Conservation (phyloP, 1,140 invertebrate species). For the Drosophila cardini region DNA sequence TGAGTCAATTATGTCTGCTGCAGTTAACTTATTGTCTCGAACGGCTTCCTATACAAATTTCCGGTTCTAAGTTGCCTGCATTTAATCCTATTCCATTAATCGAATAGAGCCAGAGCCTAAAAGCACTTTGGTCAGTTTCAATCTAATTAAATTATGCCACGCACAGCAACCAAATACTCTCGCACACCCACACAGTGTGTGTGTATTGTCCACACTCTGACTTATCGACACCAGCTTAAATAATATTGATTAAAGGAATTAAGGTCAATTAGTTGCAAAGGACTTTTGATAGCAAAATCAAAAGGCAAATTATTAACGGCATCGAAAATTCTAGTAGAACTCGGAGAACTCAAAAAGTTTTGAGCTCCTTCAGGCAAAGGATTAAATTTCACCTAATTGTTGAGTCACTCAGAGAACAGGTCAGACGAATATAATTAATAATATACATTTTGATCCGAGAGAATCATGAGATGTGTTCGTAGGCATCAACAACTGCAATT, state of each 20-base stretch:
- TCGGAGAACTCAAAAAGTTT: neutral
- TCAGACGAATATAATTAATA: neutral
- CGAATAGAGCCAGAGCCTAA: constrained; percentile 55
- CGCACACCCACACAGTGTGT: neutral
- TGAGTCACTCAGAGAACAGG: neutral
- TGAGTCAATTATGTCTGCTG: neutral
- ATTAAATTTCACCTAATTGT: neutral
- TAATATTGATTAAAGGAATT: constrained; percentile 71
- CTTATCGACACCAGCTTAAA: constrained; percentile 42
- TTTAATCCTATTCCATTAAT: constrained; percentile 69
- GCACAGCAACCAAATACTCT: constrained; percentile 39
- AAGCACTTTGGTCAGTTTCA: constrained; percentile 54
- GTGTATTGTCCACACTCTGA: neutral
- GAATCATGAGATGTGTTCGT: neutral
- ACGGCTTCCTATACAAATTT: constrained; percentile 16
- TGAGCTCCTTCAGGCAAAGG: neutral
- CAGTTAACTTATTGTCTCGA: constrained; percentile 38
- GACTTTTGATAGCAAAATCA: constrained; percentile 54
- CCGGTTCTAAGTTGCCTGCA: constrained; percentile 8
- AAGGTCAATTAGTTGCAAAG: constrained; percentile 64
- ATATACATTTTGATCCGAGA: neutral
- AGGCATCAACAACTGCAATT: neutral
- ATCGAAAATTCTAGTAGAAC: constrained; percentile 3
- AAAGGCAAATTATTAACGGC: constrained; percentile 29
- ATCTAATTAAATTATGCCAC: constrained; percentile 67